A percentile compares a stretch with the other conserved stretches of the same genome.
phyloP scores from a whole-genome alignment of 2,113 vertebrate genomes.

The Hemibates koningsi region DNA sequence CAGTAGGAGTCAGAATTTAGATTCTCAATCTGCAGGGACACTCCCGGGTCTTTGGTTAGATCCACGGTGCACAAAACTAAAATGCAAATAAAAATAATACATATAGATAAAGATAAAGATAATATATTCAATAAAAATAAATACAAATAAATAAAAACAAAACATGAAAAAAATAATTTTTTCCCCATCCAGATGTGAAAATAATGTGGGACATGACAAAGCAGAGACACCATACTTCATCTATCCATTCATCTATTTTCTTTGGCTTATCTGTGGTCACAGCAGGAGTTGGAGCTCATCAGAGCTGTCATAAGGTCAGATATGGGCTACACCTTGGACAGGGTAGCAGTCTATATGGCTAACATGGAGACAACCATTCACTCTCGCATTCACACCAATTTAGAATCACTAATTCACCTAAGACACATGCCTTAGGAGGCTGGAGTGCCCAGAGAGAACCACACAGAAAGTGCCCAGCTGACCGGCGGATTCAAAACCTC shows the following conservation, averaged over 20 bases:
- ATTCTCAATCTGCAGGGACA: constrained; percentile 73
- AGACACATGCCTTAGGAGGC: background rate
- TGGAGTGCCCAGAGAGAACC: background rate
- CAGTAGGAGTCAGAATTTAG: constrained; percentile 60
- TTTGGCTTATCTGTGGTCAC: background rate
- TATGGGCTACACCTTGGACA: background rate
- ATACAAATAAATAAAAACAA: background rate
- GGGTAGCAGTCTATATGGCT: background rate
- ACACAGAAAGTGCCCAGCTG: background rate
- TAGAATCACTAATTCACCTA: background rate
- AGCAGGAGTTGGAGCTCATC: background rate
- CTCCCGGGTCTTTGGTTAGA: constrained; percentile 61
- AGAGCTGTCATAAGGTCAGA: background rate
- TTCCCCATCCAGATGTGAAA: background rate
- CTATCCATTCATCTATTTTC: background rate
- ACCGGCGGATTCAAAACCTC: background rate
- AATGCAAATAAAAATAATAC: background rate
- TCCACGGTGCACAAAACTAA: constrained; percentile 74
- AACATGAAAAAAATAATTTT: fast-evolving
- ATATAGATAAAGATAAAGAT: background rate
- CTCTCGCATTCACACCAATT: background rate
- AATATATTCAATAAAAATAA: background rate
- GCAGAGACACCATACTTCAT: background rate
- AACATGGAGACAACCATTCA: background rate
- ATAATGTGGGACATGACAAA: background rate